Evolutionary conservation across 2,797 vertebrate genomes (phyloP).

Genomic region (Kryptopterus vitreolus): DNA sequence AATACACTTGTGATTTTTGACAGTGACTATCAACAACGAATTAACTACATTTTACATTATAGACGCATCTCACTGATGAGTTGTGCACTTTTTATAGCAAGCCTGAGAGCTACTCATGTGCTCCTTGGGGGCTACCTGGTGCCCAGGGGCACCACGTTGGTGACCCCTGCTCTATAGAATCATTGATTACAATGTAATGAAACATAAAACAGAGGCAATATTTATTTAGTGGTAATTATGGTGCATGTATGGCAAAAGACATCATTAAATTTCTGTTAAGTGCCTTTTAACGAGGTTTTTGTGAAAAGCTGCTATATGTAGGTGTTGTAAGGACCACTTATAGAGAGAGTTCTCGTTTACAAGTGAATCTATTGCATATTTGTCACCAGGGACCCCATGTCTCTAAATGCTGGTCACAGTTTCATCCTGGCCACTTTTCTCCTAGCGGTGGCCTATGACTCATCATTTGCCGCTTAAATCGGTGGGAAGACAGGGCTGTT

Average conservation of each 20-base stretch:
- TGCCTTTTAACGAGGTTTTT: background rate
- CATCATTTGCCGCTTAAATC: slow-evolving; percentile 39
- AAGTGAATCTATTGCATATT: background rate
- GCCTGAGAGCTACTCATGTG: too few species aligned
- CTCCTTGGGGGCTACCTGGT: too few species aligned
- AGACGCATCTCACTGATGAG: too few species aligned
- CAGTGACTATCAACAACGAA: too few species aligned
- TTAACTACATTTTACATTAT: too few species aligned
- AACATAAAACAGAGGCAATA: background rate
- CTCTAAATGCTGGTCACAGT: slow-evolving; percentile 17
- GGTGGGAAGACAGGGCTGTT: slow-evolving; percentile 17
- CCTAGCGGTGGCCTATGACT: slow-evolving; percentile 45
- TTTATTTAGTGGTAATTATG: slow-evolving; percentile 9
- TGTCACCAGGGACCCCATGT: background rate
- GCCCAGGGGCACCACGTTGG: too few species aligned
- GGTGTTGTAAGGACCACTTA: background rate
- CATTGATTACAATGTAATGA: background rate
- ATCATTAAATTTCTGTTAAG: background rate
- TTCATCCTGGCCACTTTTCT: slow-evolving; percentile 7
- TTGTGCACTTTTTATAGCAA: too few species aligned
- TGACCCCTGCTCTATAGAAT: background rate
- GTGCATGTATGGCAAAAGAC: background rate
- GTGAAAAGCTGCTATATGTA: background rate
- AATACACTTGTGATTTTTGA: too few species aligned
- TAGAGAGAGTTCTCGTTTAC: background rate